A percentile compares a stretch with the other conserved stretches of the same genome.
Conservation (phyloP, 2,113 vertebrate species). For the Vimba vimba region DNA sequence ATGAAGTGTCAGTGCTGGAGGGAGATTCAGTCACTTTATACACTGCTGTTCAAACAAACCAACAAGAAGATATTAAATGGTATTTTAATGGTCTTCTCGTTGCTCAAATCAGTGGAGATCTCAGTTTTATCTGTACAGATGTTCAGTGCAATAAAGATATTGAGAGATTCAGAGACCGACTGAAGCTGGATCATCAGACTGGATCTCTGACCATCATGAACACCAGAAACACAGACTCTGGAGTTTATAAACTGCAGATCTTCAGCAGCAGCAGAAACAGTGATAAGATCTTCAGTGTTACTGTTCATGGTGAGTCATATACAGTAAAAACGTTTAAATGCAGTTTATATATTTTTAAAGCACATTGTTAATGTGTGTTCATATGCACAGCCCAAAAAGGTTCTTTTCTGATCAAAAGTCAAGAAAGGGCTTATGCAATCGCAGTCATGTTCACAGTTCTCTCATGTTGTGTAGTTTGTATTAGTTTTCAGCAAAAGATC, state of each 20-base stretch:
- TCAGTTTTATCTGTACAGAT: background rate
- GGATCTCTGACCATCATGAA: background rate
- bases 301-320: background rate
- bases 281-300: background rate
- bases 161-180: background rate
- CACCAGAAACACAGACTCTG: background rate
- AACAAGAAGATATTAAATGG: too few species aligned
- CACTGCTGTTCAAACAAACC: too few species aligned
- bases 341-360: too few species aligned
- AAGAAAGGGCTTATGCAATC: too few species aligned
- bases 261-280: accelerated
- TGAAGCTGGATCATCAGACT: background rate
- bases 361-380: too few species aligned
- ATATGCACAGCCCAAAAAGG: background rate
- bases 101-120: background rate
- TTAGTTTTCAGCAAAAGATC: too few species aligned
- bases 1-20: background rate
- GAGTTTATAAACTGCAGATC: background rate
- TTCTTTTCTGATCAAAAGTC: background rate
- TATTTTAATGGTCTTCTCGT: background rate
- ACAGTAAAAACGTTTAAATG: background rate
- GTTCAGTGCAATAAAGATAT: background rate
- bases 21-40: too few species aligned
- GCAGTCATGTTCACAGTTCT: too few species aligned
- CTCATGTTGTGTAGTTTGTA: too few species aligned